Evolutionary conservation across 2,888 invertebrate species (phyloP).

Genomic region (Panzeria rudis): DNA sequence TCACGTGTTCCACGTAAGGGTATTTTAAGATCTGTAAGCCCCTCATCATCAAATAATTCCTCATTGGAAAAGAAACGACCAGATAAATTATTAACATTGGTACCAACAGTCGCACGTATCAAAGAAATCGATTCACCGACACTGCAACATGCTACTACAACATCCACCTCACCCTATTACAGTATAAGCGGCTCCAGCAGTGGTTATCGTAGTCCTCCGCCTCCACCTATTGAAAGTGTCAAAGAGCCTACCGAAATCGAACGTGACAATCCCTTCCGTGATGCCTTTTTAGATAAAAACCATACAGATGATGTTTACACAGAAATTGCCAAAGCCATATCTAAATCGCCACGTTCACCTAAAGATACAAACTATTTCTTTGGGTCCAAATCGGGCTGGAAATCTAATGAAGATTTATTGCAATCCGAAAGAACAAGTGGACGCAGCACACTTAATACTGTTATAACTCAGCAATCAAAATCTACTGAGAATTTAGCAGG

Average conservation of each 20-base stretch:
- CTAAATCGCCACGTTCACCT: constrained; percentile 77
- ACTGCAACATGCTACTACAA: constrained; percentile 77
- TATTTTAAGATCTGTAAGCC: constrained; percentile 82
- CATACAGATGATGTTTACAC: constrained; percentile 81
- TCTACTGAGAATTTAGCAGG: constrained; percentile 78
- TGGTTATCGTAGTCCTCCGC: constrained; percentile 75
- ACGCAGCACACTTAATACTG: constrained; percentile 75
- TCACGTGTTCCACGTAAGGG: constrained; percentile 80
- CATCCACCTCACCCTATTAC: constrained; percentile 63
- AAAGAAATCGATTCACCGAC: constrained; percentile 81
- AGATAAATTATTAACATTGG: constrained; percentile 78
- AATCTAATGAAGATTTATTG: constrained; percentile 81
- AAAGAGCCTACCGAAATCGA: constrained; percentile 79
- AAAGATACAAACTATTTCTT: constrained; percentile 79
- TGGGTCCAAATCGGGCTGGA: constrained; percentile 76
- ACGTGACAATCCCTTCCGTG: constrained; percentile 83
- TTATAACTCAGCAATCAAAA: constrained; percentile 75
- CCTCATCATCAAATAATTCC: constrained; percentile 80
- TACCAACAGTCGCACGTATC: constrained; percentile 81
- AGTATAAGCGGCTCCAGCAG: constrained; percentile 56
- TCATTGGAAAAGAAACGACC: constrained; percentile 78
- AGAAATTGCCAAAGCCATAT: constrained; percentile 80
- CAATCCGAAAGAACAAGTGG: constrained; percentile 75
- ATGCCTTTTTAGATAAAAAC: constrained; percentile 77
- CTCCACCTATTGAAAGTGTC: constrained; percentile 74